Percentiles rank a stretch among this genome's conserved stretches.
phyloP scores from a whole-genome alignment of 2,797 vertebrate species.

The Gymnodraco acuticeps region DNA sequence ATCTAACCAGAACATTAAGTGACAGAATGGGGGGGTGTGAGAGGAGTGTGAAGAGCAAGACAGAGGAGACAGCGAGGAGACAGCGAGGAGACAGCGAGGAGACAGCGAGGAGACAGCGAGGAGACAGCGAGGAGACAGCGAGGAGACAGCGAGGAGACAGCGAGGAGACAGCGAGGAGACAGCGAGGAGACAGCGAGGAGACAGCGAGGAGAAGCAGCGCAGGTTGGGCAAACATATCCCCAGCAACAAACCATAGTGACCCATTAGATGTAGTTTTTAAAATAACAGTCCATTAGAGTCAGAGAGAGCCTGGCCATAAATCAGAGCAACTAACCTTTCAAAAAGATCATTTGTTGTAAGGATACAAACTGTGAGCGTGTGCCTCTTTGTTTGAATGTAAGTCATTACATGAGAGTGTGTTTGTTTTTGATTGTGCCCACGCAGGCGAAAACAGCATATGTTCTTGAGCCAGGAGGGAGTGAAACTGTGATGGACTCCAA shows the following conservation, averaged over 20 bases:
- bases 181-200: neutral
- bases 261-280: slow-evolving; percentile 48
- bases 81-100: neutral
- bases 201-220: neutral
- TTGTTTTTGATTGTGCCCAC: slow-evolving; percentile 12
- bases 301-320: slow-evolving; percentile 26
- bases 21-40: neutral
- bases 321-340: slow-evolving; percentile 27
- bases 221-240: slow-evolving; percentile 48
- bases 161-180: neutral
- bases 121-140: neutral
- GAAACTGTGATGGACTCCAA: neutral
- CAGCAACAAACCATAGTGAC: slow-evolving; percentile 51
- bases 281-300: slow-evolving; percentile 55
- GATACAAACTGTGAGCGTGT: slow-evolving; percentile 2
- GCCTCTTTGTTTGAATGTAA: slow-evolving; percentile 1
- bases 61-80: neutral
- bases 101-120: neutral
- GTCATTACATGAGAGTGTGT: neutral
- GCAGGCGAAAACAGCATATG: slow-evolving; percentile 27
- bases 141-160: neutral
- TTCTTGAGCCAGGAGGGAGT: slow-evolving; percentile 27
- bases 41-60: neutral
- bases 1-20: neutral
- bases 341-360: slow-evolving; percentile 37